A percentile compares a stretch with the other conserved stretches of the same genome.
Conservation (phyloP, 1,140 invertebrate genomes). For the Archegozetes longisetosus region DNA sequence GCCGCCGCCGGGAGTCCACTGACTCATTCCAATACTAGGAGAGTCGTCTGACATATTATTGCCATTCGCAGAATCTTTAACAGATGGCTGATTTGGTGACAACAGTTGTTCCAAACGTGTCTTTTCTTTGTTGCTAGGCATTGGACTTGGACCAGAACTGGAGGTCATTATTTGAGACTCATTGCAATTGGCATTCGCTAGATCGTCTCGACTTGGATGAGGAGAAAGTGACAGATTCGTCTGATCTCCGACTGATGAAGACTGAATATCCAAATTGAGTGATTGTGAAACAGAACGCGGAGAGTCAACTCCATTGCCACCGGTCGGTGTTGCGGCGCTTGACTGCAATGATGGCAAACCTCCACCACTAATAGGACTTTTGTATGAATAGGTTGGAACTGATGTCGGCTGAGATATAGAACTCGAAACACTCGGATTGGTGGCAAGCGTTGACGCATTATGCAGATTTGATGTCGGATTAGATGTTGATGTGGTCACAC, state of each 20-base stretch:
- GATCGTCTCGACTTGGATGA: neutral
- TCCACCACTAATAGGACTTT: constrained; percentile 9
- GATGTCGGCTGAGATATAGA: neutral
- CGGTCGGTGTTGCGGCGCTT: constrained; percentile 10
- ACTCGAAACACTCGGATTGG: neutral
- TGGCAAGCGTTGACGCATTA: too few relatives aligned
- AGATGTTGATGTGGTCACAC: neutral
- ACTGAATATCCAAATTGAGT: neutral
- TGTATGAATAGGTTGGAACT: constrained; percentile 4
- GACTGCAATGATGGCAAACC: constrained; percentile 6
- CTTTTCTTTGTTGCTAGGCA: neutral
- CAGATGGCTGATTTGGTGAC: neutral
- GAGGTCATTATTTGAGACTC: neutral
- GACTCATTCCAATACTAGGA: neutral
- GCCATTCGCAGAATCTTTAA: neutral
- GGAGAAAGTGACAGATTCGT: constrained; percentile 1
- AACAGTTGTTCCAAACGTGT: constrained; percentile 1
- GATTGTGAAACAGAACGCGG: constrained; percentile 9
- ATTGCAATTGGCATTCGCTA: neutral
- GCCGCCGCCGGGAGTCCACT: neutral
- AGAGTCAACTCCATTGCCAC: constrained; percentile 5
- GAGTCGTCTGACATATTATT: neutral
- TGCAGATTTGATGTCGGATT: neutral
- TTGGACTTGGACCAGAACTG: neutral
- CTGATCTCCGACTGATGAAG: neutral